Evolutionary conservation across 2,113 vertebrate species (phyloP).

Genomic region (Proterorhinus semilunaris): DNA sequence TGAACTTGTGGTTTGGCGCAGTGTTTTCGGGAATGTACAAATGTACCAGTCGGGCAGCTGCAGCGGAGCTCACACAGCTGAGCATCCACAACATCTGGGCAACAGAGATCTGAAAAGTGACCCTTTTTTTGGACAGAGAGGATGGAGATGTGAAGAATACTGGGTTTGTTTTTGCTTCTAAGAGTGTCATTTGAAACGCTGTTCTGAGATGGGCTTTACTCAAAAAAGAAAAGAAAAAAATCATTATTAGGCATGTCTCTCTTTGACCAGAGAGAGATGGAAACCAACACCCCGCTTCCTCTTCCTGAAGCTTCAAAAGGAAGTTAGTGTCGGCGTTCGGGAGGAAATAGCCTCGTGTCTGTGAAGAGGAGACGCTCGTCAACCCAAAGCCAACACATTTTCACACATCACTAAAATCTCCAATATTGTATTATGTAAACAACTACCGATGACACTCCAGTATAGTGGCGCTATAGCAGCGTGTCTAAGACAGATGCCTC

Average conservation of each 20-base stretch:
- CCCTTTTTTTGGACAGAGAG: neutral
- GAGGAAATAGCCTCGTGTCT: slow-evolving; percentile 55
- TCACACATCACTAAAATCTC: neutral
- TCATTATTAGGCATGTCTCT: too few species aligned
- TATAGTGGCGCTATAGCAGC: too few species aligned
- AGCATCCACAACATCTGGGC: slow-evolving; percentile 20
- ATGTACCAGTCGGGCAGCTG: slow-evolving; percentile 33
- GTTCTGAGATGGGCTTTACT: too few species aligned
- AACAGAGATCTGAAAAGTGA: slow-evolving; percentile 11
- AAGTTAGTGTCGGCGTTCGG: slow-evolving; percentile 64
- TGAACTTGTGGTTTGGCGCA: slow-evolving; percentile 31
- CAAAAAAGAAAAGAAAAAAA: too few species aligned
- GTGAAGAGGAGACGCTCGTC: slow-evolving; percentile 22
- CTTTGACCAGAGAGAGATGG: slow-evolving; percentile 6
- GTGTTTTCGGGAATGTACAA: slow-evolving; percentile 31
- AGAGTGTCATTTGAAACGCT: too few species aligned
- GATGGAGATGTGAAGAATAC: neutral
- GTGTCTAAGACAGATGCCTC: too few species aligned
- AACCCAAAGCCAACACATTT: neutral
- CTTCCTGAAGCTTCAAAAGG: slow-evolving; percentile 63
- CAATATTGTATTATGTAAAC: neutral
- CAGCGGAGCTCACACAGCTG: slow-evolving; percentile 25
- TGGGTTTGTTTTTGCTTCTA: too few species aligned
- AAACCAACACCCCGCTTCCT: slow-evolving; percentile 49
- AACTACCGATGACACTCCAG: neutral